Base-by-base conservation (phyloP, 2,888 invertebrate species). In the Melanargia galathea region DNA sequence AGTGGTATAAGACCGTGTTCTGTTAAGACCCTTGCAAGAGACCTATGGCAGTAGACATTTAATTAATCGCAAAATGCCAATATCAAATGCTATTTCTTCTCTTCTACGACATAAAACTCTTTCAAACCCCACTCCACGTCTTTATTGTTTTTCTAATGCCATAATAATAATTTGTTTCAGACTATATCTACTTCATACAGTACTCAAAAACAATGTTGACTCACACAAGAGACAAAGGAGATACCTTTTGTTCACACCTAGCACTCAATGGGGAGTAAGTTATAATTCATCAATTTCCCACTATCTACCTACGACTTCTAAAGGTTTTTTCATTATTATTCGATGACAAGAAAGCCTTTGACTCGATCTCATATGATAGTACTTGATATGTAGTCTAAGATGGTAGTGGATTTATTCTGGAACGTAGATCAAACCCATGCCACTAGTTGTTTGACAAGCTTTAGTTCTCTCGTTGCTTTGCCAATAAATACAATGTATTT, bases 211-310 rank as follows among this genome's bases (percentile, higher is more conserved):
- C 1, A 33, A 57, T 46, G 45, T 45, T n/a, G n/a, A 33, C 7
- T 57, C 57, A 2, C 30, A 63, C 54, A 45, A 59, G 57, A 43
- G 90, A 45, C 77, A 83, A 56, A 79, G 71, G 65, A 76, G 90
- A 68, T 90, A 89, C 73, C 79, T 91, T 35, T 40, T 90, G 43
- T 87, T 87, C 64, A 84, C 90, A 30, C 71, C 77, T 3, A 70
- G 64, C 30, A 87, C 90, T 43, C 90, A 91, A 67, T 91, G 75
- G 77, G 90, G 90, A 60, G 90, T 90, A 75, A 90, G 90, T 86
- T 8, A 20, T 8, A 3, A 18, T 18, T n/a, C n/a, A n/a, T 38
- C 30, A 30, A 30, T 30, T 6, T 30, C 8, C 8, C 30, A 30
- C 35, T 35, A 35, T 11, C 35, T 10, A 35, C 11, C 2, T 35